Percentiles rank a stretch among this genome's conserved stretches.
phyloP scores from a whole-genome alignment of 2,888 invertebrate species.

The Caenorhabditis sp. region DNA sequence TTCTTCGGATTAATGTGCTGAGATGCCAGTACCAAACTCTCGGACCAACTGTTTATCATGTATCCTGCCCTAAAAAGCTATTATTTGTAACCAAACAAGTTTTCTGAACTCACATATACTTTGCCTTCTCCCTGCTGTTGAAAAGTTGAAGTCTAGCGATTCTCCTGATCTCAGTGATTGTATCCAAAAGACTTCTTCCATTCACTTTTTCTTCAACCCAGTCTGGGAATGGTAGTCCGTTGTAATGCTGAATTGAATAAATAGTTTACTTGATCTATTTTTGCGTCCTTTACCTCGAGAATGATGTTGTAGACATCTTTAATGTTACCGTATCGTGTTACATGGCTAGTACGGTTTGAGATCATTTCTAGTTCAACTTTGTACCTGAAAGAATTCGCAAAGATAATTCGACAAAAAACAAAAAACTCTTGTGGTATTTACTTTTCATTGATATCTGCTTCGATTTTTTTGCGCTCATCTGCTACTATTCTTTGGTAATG shows the following conservation, averaged over 20 bases:
- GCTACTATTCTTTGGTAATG: conserved; percentile 55
- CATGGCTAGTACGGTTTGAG: conserved; percentile 49
- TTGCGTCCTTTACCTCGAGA: conserved; percentile 40
- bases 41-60: conserved; percentile 60
- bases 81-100: not conserved
- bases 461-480: conserved; percentile 49
- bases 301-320: conserved; percentile 66
- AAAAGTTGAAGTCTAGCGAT: conserved; percentile 61
- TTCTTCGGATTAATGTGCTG: conserved; percentile 45
- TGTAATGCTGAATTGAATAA: conserved; percentile 54
- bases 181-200: conserved; percentile 48
- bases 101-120: conserved; percentile 53
- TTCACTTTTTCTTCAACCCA: conserved; percentile 58
- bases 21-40: conserved; percentile 47
- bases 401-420: too few species aligned
- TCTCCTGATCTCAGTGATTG: conserved; percentile 59
- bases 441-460: conserved; percentile 58
- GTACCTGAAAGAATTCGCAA: too few species aligned
- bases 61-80: conserved; percentile 55
- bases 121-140: conserved; percentile 59
- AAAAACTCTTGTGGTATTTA: too few species aligned
- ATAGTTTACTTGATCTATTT: not conserved
- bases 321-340: conserved; percentile 49
- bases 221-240: conserved; percentile 59
- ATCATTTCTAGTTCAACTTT: conserved; percentile 50